A percentile compares a stretch with the other conserved stretches of the same genome.
These are phyloP conservation scores for Gulo gulo DNA, from an alignment of 2,113 vertebrate genomes.

Conservation along the genomic window DNA sequence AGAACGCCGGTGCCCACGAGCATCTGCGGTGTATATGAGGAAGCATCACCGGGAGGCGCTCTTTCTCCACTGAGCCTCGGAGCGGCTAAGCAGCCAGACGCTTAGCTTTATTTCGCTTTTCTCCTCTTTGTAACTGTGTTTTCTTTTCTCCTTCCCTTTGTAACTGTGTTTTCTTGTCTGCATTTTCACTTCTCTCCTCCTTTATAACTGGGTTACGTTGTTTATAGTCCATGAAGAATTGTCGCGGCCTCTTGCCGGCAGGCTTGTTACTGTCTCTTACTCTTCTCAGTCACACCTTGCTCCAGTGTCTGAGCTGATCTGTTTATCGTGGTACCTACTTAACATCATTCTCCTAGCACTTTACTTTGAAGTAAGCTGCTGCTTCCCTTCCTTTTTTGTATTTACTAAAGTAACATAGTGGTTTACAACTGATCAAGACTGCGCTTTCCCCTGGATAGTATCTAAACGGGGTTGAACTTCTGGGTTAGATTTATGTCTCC, in stretches of 20 bases:
- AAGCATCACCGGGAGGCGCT: neutral
- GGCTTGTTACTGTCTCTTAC: neutral
- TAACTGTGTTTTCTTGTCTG: neutral
- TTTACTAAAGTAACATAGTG: neutral
- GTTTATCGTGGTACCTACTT: neutral
- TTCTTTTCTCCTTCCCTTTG: no score
- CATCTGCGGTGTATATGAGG: fast-evolving
- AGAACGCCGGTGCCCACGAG: fast-evolving
- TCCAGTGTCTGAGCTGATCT: neutral
- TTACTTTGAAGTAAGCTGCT: neutral
- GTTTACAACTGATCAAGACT: neutral
- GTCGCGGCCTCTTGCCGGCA: neutral
- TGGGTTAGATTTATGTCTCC: neutral
- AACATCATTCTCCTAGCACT: neutral
- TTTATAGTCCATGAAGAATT: neutral
- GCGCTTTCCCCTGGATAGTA: neutral
- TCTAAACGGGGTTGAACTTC: neutral
- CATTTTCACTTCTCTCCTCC: neutral
- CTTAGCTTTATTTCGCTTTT: neutral
- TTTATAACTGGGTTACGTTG: neutral
- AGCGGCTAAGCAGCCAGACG: neutral
- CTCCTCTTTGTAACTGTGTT: neutral
- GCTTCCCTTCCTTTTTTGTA: no score
- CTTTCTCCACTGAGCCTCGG: neutral
- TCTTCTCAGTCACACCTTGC: neutral